A percentile compares a stretch with the other conserved stretches of the same genome.
Conservation (phyloP, 2,113 vertebrate genomes). For the Dasyurus viverrinus region DNA sequence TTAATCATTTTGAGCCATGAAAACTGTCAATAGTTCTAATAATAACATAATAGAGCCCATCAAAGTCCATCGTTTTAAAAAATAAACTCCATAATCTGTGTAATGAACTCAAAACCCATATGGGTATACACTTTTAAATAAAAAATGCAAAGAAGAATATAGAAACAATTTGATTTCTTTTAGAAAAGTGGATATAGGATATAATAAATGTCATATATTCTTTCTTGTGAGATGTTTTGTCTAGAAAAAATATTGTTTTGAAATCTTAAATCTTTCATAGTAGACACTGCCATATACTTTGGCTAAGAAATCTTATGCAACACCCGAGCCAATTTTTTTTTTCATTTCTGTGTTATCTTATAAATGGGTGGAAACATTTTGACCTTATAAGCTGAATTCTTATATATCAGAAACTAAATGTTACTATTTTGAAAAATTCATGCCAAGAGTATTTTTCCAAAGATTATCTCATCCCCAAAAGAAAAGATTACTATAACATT, state of each 20-base stretch:
- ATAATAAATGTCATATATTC: neutral
- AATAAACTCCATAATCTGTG: neutral
- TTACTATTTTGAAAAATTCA: constrained; percentile 56
- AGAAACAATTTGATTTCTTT: constrained; percentile 25
- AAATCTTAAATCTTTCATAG: neutral
- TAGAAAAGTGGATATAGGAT: neutral
- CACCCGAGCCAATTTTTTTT: constrained; percentile 38
- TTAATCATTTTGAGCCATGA: constrained; percentile 21
- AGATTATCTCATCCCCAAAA: constrained; percentile 65
- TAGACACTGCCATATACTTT: constrained; percentile 16
- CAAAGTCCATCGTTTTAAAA: neutral
- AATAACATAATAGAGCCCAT: neutral
- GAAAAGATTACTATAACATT: constrained; percentile 47
- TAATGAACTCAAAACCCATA: neutral
- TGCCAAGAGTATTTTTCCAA: constrained; percentile 54
- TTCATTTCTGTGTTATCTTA: constrained; percentile 45
- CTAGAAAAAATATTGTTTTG: constrained; percentile 40
- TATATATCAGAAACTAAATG: constrained; percentile 56
- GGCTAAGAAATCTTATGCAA: constrained; percentile 27
- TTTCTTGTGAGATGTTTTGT: constrained; percentile 25
- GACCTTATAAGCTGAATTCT: constrained; percentile 59
- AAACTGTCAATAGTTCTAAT: constrained; percentile 16
- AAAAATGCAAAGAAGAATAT: neutral
- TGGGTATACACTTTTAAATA: neutral
- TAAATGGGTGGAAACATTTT: constrained; percentile 45